These are phyloP conservation scores for Chaetophractus vellerosus DNA, from an alignment of 2,797 vertebrate species.

Conservation along the genomic window DNA sequence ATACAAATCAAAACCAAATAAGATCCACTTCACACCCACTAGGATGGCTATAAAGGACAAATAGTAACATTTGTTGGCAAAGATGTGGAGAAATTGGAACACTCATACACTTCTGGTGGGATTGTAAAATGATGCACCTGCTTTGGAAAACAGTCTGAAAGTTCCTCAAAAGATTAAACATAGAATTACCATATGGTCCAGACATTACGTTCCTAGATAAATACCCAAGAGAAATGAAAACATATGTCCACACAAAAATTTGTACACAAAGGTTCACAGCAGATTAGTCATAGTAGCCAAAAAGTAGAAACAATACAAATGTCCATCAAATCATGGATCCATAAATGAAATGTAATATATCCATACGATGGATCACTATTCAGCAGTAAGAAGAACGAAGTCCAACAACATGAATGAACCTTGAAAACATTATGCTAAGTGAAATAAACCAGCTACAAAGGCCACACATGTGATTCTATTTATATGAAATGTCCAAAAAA, in stretches of 20 bases:
- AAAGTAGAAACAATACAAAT: not conserved
- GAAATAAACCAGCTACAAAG: not conserved
- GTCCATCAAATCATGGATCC: not conserved
- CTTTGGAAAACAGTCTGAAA: not conserved
- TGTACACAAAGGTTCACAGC: not conserved
- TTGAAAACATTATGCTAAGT: not conserved
- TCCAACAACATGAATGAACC: not conserved
- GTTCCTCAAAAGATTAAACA: not conserved
- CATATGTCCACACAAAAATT: not conserved
- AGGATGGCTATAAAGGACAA: not conserved
- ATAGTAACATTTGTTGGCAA: not conserved
- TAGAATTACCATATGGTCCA: not conserved
- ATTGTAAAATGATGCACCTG: not conserved
- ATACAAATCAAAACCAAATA: conserved; percentile 8
- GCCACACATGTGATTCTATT: not conserved
- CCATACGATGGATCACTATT: not conserved
- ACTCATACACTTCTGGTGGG: not conserved
- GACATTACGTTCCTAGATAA: not conserved
- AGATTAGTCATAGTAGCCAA: not conserved
- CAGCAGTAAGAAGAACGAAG: not conserved
- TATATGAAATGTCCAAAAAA: not conserved
- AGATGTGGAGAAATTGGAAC: not conserved
- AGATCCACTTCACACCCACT: not conserved
- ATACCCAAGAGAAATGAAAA: conserved; percentile 1
- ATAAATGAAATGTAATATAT: not conserved